Evolutionary conservation across 2,113 vertebrate genomes (phyloP), one percentile per base, ranked within the genome.

Genomic region (Coptodon bakossiorum): DNA sequence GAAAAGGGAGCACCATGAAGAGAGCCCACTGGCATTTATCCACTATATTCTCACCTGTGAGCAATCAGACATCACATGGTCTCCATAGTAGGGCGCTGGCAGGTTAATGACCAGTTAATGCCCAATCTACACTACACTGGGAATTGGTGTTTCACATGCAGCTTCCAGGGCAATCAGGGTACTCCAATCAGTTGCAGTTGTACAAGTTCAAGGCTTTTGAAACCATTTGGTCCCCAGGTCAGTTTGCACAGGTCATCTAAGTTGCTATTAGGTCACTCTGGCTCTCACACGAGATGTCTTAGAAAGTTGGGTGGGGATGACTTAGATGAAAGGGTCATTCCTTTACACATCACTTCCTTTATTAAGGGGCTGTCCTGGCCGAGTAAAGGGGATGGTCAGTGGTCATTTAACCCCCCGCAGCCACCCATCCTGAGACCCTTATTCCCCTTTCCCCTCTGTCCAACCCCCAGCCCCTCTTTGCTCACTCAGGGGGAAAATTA

Each of bases 261-360:
- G 34, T 85, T 38, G 90, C 80, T 53, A 45, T 91, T 73, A 86
- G 89, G 91, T 94, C 91, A 88, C 81, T 57, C n/a, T 3, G 63
- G 89, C 82, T 90, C 89, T 92, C 90, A 84, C 76, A 84, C 45
- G 80, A 90, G 56, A 91, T 54, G 45, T 84, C 78, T 84, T 81
- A 80, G 73, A 92, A 87, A 84, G 68, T 89, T 48, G 73, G 83
- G 34, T 83, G 88, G 59, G 66, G 80, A 82, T 84, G 81, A 88
- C 80, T 83, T 66, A 36, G 81, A 85, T 45, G 79, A 45, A 82
- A 88, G 93, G 93, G 94, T 94, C 93, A 95, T 94, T 95, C 94
- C 93, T 95, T 94, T 94, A 95, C 94, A 94, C 93, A 95, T 80
- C 90, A 82, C 89, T 93, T 95, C 89, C 94, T 92, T 94, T 91